phyloP scores from a whole-genome alignment of 1,140 invertebrate genomes.

The Calephelis nemesis region DNA sequence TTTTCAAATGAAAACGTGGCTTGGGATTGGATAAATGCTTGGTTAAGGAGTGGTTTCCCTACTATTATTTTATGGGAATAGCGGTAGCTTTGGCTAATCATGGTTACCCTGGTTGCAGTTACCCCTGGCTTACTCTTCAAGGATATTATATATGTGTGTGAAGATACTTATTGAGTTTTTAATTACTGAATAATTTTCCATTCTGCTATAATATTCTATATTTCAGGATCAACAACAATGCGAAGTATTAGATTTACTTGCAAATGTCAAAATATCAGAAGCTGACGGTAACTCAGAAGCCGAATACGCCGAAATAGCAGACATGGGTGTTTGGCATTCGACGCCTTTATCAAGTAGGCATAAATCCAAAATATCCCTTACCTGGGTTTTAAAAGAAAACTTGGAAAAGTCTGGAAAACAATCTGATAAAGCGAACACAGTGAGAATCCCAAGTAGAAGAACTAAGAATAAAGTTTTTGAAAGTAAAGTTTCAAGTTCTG shows the following conservation, averaged over 20 bases:
- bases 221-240: constrained; percentile 39
- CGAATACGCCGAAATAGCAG: constrained; percentile 64
- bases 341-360: constrained; percentile 70
- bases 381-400: constrained; percentile 84
- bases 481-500: background rate
- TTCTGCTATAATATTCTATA: no score
- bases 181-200: no score
- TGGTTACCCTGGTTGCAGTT: no score
- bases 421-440: constrained; percentile 26
- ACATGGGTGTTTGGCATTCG: constrained; percentile 75
- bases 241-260: constrained; percentile 62
- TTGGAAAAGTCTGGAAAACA: constrained; percentile 52
- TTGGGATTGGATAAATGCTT: no score
- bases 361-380: constrained; percentile 84
- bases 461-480: background rate
- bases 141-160: no score
- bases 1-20: no score
- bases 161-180: no score
- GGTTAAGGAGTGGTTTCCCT: no score
- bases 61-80: no score
- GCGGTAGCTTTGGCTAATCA: no score
- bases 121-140: no score
- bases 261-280: constrained; percentile 56
- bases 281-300: constrained; percentile 45
- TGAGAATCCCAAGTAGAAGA: background rate